These are phyloP conservation scores for Aleiodes leptofemur DNA, from an alignment of 2,888 invertebrate genomes.

Conservation along the genomic window DNA sequence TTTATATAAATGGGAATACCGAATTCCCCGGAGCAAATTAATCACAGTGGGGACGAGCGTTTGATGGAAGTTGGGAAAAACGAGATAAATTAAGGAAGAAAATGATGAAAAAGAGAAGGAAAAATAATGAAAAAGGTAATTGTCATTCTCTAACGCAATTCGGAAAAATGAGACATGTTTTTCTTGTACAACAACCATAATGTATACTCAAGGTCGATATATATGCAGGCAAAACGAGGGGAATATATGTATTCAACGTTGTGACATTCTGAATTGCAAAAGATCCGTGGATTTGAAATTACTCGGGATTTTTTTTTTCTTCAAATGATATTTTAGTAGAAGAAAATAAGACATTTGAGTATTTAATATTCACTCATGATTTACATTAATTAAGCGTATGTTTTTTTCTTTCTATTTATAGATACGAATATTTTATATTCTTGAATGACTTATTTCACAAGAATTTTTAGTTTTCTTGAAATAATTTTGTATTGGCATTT, in stretches of 20 bases:
- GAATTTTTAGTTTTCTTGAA: too few species aligned
- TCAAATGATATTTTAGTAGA: conserved; percentile 3
- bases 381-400: too few species aligned
- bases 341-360: background rate
- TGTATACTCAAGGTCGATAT: conserved; percentile 42
- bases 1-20: background rate
- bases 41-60: conserved; percentile 12
- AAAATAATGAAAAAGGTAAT: background rate
- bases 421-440: too few species aligned
- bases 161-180: conserved; percentile 23
- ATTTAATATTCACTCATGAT: background rate
- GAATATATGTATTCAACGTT: conserved; percentile 40
- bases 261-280: conserved; percentile 47
- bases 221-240: conserved; percentile 6
- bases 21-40: conserved; percentile 22
- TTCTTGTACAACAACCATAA: conserved; percentile 16
- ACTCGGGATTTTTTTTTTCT: conserved; percentile 1
- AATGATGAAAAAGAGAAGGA: background rate
- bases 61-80: background rate
- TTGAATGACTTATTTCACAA: too few species aligned
- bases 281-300: conserved; percentile 38
- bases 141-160: conserved; percentile 24
- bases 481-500: too few species aligned
- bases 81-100: conserved; percentile 18
- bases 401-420: too few species aligned